Evolutionary conservation across 2,113 vertebrate genomes (phyloP), one percentile per base, ranked within the genome.

Genomic region (Apistogramma diplotaenia): DNA sequence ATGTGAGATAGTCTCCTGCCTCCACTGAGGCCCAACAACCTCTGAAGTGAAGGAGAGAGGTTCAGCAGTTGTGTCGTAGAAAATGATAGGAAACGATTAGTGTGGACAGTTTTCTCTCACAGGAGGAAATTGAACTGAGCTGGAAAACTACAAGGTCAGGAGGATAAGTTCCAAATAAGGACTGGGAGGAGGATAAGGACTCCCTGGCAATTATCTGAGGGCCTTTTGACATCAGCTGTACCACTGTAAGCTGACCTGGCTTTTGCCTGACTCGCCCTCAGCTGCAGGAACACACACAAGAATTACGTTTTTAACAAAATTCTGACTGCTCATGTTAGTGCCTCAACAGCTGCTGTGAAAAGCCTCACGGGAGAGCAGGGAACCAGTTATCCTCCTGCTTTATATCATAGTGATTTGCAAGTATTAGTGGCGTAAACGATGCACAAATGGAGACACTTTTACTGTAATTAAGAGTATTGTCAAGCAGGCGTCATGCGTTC

Each of bases 81-180:
- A 78, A 76, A 83, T 62, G 73, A 87, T 74, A 61, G 77, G 62
- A 88, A 88, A 82, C 7, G 23, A 88, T 87, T 83, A 83, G 56
- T 3, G 9, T 9, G 11, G 51, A 62, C 78, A 55, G 18, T 76
- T 62, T 74, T 55, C 43, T 78, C 40, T 60, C 81, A 73, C 56
- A 62, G 76, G 82, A 79, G 57, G 67, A 84, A 79, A 82, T 8
- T 19, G 73, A 84, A 78, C 60, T 76, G 79, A 90, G 70, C 72
- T 82, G 73, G 56, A 91, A 88, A 87, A 83, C 74, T 61, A 81
- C 82, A 81, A 76, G 73, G 87, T 83, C 88, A 73, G 21, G 27
- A 16, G 77, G 80, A 87, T 84, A 74, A 0, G 4, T 78, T 84
- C 90, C 40, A 73, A 79, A 88, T 58, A 7, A n/a, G 62, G 67